Percentiles rank a stretch among this genome's conserved stretches.
Conservation (phyloP, 53 echinoderm and acorn worm species). For the Henricia sp. region DNA sequence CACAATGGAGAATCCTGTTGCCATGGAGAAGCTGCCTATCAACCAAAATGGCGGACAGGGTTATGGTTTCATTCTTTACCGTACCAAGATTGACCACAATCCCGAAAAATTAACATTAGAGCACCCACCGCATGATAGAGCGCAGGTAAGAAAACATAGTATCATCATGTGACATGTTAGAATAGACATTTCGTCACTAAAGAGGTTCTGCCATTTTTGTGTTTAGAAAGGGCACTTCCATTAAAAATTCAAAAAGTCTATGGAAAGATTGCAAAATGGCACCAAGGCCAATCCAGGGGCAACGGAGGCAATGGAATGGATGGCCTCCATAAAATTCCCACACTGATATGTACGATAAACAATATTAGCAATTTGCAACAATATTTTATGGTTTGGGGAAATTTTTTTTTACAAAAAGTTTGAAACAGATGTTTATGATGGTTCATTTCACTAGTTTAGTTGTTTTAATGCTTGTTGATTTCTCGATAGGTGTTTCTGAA, state of each 20-base stretch:
- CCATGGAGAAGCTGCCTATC: conserved; percentile 98
- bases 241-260: not conserved
- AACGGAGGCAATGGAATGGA: too few relatives aligned
- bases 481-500: conserved; percentile 72
- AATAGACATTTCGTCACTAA: too few relatives aligned
- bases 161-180: too few relatives aligned
- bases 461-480: not conserved
- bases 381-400: not conserved
- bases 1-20: conserved; percentile 66
- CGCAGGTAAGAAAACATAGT: conserved; percentile 65
- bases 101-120: conserved; percentile 68
- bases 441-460: not conserved
- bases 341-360: too few relatives aligned
- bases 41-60: conserved; percentile 96
- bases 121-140: conserved; percentile 86
- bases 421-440: not conserved
- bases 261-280: too few relatives aligned
- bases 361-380: not conserved
- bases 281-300: too few relatives aligned
- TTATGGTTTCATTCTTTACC: conserved; percentile 89
- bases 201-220: not conserved
- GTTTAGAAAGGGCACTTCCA: not conserved
- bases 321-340: too few relatives aligned
- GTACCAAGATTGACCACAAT: conserved; percentile 68
- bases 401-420: not conserved